Evolutionary conservation across 37 sponge, comb jelly and placozoan species (phyloP), one percentile per base, ranked within the genome.

Genomic region (Eunapius fragilis): DNA sequence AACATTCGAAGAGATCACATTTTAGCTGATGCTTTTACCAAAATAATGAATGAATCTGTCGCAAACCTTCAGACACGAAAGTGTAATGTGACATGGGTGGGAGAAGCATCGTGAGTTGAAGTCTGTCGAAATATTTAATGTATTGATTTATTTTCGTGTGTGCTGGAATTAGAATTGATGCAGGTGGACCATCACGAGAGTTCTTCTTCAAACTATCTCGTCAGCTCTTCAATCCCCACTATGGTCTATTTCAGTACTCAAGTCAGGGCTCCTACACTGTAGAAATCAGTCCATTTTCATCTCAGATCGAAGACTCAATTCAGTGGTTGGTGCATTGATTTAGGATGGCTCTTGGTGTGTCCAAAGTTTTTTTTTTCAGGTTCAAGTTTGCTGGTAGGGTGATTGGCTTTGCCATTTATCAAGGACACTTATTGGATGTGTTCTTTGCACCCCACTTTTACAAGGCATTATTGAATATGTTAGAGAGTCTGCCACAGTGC

Each of bases 201-300:
- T 97, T 97, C 70, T 97, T 95, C 88, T 97, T 95, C 88, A 76
- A 80, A 19, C 71, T 97, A 13, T 97, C 97, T 28, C 93, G 87
- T 2, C 94, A 88, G 74, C 80, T 97, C 70, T 97, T 97, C 86
- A 95, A 95, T 49, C 97, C 97, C 0, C 89, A 85, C 86, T 95
- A 94, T 67, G 97, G 97, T 24, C 81, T 97, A 28, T 97, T 97
- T 83, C 95, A 97, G 89, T 97, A 97, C 91, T 91, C 95, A 17
- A 48, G 83, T 10, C 81, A 87, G 26, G 97, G 94, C 26, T 88
- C 89, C 69, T 97, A 97, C 82, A 94, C 91, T 41, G 69, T 97
- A 19, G 93, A 97, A 48, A 87, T 95, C 37, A 87, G 88, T 69
- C 87, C 80, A 9, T 75, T 77, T 49, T 90, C 94, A 19, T 25